Conservation (phyloP, 2,797 vertebrate genomes). For the Malacoctenus gilli region DNA sequence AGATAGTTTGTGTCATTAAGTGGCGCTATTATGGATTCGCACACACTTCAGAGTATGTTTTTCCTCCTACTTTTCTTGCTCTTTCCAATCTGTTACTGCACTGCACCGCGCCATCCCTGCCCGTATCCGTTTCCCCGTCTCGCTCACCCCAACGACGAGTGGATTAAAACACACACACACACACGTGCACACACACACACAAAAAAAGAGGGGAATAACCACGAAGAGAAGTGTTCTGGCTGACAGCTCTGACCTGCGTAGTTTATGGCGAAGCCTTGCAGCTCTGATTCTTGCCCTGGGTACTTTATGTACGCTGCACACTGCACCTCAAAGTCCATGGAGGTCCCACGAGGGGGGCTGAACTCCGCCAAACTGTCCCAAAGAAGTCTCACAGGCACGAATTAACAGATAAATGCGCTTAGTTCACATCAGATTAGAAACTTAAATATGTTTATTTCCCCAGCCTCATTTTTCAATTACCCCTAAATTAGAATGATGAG, state of each 20-base stretch:
- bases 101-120: conserved; percentile 28
- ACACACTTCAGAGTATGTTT: conserved; percentile 78
- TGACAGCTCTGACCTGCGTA: conserved; percentile 74
- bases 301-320: conserved; percentile 51
- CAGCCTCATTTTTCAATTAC: conserved; percentile 41
- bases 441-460: conserved; percentile 37
- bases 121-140: conserved; percentile 32
- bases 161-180: conserved; percentile 74
- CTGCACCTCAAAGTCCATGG: conserved; percentile 40
- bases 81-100: conserved; percentile 61
- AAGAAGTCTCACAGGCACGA: no score
- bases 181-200: no score
- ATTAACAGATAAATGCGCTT: no score
- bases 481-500: conserved; percentile 69
- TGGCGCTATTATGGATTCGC: conserved; percentile 89
- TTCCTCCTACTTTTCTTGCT: conserved; percentile 64
- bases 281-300: conserved; percentile 59
- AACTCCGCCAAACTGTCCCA: no score
- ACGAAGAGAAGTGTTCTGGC: conserved; percentile 59
- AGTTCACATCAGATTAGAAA: conserved; percentile 4
- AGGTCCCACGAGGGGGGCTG: conserved; percentile 32
- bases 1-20: conserved; percentile 89
- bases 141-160: conserved; percentile 53
- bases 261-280: conserved; percentile 65
- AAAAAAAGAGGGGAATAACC: conserved; percentile 53